Evolutionary conservation across 1,140 invertebrate species (phyloP), one percentile per base, ranked within the genome.

Genomic region (Drosophila pandora): DNA sequence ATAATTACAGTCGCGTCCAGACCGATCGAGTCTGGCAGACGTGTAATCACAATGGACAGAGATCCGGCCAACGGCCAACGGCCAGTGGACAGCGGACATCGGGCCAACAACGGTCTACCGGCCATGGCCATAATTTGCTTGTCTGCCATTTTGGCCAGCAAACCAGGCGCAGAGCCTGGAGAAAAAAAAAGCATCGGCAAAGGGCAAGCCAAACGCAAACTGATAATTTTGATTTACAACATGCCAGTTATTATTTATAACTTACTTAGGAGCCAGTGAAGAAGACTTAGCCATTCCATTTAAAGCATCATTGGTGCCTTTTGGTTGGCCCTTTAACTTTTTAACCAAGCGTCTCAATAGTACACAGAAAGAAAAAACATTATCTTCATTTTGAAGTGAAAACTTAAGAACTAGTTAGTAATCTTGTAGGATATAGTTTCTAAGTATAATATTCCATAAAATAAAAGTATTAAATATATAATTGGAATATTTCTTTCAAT

Each of bases 181-280:
- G 45, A 49, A 61, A 55, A 73, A 76, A 21, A 23, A 50, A 60
- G 56, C 56, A 52, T 69, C 45, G 78, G 57, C 58, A 73, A 58
- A 73, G 71, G 49, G 78, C 72, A 59, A 55, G 45, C 63, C 54
- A 67, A 56, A 73, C 68, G 57, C 70, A 75, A 90, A 90, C 87
- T 90, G 85, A 90, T 90, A 90, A 90, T 90, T 90, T 90, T 90
- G 85, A 90, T 90, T 90, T 90, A 90, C 87, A 90, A 76, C 87
- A 85, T 81, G 85, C 87, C 85, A 90, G 87, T 90, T 90, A 90
- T 90, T 90, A 90, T 90, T 90, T 90, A 90, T 90, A 90, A 90
- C 85, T 90, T 90, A 90, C 81, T 90, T 90, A 90, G 78, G 55
- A 45, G 50, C 67, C 58, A 75, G 13, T 71, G 65, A 59, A 55